Conservation (phyloP, 2,113 vertebrate species). For the Mungos mungo region DNA sequence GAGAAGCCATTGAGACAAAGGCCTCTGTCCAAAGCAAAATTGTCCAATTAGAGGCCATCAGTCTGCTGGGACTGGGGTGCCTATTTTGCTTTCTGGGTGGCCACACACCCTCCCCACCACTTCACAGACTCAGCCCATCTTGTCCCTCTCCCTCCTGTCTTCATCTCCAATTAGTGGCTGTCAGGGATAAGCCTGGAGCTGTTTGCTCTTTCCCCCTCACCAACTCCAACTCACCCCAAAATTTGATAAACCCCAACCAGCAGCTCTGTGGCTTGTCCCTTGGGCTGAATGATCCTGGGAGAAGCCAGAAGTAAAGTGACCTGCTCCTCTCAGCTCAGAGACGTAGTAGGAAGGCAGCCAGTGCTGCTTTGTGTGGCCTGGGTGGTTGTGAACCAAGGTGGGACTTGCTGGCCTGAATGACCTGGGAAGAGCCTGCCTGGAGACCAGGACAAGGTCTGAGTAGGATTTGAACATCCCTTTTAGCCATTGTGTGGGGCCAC, state of each 20-base stretch:
- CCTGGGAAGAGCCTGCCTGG: background rate
- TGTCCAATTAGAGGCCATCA: background rate
- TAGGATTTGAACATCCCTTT: background rate
- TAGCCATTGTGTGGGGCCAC: background rate
- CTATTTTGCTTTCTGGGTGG: conserved; percentile 34
- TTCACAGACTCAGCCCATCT: background rate
- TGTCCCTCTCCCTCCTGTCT: background rate
- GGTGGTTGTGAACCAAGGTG: no score
- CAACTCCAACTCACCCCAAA: background rate
- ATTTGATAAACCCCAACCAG: background rate
- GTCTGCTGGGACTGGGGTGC: background rate
- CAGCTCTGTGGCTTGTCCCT: background rate
- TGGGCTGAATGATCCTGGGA: background rate
- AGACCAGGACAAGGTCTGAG: background rate
- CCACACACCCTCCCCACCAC: background rate
- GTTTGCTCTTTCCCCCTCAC: background rate
- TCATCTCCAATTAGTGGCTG: background rate
- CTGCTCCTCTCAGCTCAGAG: background rate
- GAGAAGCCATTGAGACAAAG: conserved; percentile 23
- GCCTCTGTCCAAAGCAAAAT: background rate
- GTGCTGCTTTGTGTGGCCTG: background rate
- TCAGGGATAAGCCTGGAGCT: background rate
- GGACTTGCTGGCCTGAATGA: background rate
- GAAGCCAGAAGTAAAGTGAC: background rate
- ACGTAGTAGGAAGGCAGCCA: background rate